Base-by-base conservation (phyloP, 2,888 invertebrate species). In the Tenthredo scrophulariae region DNA sequence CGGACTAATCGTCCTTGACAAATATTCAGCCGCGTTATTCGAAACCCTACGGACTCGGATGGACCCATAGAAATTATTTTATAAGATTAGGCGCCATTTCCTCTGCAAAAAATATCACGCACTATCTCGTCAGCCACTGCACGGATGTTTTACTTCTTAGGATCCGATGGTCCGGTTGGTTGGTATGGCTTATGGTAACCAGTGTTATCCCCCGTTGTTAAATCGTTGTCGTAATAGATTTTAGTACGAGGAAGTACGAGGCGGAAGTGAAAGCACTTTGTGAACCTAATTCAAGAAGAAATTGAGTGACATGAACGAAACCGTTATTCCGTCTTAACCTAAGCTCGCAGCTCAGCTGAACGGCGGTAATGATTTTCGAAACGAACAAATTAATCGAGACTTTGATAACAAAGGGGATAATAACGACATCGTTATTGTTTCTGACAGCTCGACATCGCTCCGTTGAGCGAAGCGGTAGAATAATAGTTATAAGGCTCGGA, bases 341-440 rank as follows among this genome's bases (percentile, higher is more conserved):
- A 33, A 54, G 29, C 33, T 18, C 33, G 46, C 13, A 15, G 13
- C 33, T 29, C 33, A n/a, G 67, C 33, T 15, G 4, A 6, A 33
- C 15, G 18, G 18, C 80, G 62, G 40, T 80, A 80, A 62, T 80
- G 77, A 77, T 80, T 62, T 80, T 80, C 80, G 43, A 83, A 67
- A 67, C 7, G 67, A 70, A 70, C 83, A 43, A 70, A 83, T 83
- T 65, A 83, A 67, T 83, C 43, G 67, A 83, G 83, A 67, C 67
- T 70, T 83, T 83, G 83, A 70, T 46, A 83, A 83, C 83, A 62
- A 58, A 80, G 83, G 40, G 67, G 83, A 65, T 70, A 37, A 70
- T 83, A 67, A 67, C 54, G 83, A 29, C 46, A 46, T 50, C 67
- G 67, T 46, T 83, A 83, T 83, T 83, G 83, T 83, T 83, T 83